phyloP scores from a whole-genome alignment of 2,113 vertebrate species.

The Epinephelus fuscoguttatus region DNA sequence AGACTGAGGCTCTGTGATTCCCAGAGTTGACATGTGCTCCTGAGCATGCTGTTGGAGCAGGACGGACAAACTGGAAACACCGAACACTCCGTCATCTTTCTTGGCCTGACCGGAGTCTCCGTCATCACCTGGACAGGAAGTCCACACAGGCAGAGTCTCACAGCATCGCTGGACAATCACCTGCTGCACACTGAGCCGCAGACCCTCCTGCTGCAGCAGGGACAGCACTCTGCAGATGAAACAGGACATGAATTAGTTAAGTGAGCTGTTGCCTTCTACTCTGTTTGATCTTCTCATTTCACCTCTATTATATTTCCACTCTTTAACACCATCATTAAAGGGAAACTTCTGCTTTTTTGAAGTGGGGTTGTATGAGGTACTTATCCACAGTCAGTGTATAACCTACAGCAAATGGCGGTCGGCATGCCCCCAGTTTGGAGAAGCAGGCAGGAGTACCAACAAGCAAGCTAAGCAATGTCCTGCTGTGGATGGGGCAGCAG shows the following conservation, averaged over 20 bases:
- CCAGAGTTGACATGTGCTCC: constrained; percentile 79
- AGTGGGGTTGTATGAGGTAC: too few relatives aligned
- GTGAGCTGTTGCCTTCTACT: background rate
- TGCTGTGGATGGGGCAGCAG: too few relatives aligned
- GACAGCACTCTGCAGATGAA: constrained; percentile 83
- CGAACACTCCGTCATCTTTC: constrained; percentile 57
- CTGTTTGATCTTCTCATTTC: background rate
- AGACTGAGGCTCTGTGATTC: constrained; percentile 63
- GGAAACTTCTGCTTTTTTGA: too few relatives aligned
- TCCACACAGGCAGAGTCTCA: constrained; percentile 88
- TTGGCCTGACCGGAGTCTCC: background rate
- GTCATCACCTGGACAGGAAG: constrained; percentile 48
- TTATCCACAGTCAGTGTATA: too few relatives aligned
- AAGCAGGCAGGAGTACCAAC: too few relatives aligned
- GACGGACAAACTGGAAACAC: constrained; percentile 79
- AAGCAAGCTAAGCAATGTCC: too few relatives aligned
- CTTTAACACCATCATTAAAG: background rate
- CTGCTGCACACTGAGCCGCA: constrained; percentile 91
- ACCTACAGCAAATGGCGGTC: too few relatives aligned
- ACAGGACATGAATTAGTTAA: background rate
- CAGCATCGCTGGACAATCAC: constrained; percentile 93
- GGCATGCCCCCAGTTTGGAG: too few relatives aligned
- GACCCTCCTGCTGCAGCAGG: constrained; percentile 88
- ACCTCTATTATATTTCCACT: too few relatives aligned
- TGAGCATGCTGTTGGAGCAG: constrained; percentile 84